Evolutionary conservation across 2,113 vertebrate species (phyloP), one percentile per base, ranked within the genome.

Genomic region (Columbina picui): DNA sequence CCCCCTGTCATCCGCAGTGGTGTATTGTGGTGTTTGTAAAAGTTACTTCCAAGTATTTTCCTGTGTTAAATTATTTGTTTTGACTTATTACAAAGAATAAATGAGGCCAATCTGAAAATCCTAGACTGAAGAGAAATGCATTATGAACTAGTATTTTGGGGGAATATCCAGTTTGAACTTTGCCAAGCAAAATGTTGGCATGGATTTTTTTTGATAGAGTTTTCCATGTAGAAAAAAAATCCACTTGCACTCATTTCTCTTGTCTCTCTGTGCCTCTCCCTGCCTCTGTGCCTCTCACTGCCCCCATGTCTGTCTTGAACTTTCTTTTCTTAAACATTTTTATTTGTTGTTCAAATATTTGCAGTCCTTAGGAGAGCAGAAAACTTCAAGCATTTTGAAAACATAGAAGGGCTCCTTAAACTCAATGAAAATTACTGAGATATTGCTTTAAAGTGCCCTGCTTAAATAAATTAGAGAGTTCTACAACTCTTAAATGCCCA

Each of bases 391-490:
- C 87, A 96, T 97, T 94, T 95, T 92, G 86, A 98, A 98, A 97
- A 97, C 80, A 47, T 32, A 96, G 90, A 97, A 96, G 92, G 85
- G 90, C 76, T 93, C 90, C 97, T 96, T 94, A 96, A 96, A 89
- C 86, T 97, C 95, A 95, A 83, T 94, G 95, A 93, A 97, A 97
- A 97, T 97, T 94, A 97, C 95, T 67, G 60, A 87, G 92, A 93
- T 96, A 91, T 30, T 84, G 65, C 85, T 94, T 93, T 97, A 96
- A 96, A 97, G 96, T 96, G 43, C 85, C 86, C 82, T 96, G 93
- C 97, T 97, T 97, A 97, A 97, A 97, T 93, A 98, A 98, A 98
- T 97, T 97, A 97, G 95, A 97, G 97, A 93, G 87, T 97, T 97
- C 96, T 97, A 98, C 97, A 97, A 97, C 92, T 97, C 96, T 96